phyloP scores from a whole-genome alignment of 1,140 invertebrate species.

The Pachypeltis micranthus region DNA sequence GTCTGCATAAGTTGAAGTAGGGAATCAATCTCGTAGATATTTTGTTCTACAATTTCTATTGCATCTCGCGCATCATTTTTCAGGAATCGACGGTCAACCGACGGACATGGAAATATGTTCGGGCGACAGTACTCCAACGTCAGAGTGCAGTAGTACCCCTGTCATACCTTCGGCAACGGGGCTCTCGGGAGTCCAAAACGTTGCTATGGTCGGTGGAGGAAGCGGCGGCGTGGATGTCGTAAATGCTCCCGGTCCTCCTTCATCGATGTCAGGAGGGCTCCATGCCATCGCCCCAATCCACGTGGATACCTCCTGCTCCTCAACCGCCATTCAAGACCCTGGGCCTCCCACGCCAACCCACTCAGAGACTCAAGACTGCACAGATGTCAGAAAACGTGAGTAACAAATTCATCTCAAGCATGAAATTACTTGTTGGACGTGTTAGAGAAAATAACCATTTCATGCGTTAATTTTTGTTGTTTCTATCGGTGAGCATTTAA shows the following conservation, averaged over 20 bases:
- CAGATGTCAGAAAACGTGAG: conserved; percentile 45
- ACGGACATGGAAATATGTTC: conserved; percentile 80
- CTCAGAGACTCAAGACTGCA: conserved; percentile 52
- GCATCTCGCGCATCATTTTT: no score
- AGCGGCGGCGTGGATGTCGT: conserved; percentile 11
- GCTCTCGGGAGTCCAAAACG: neutral
- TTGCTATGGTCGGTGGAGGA: neutral
- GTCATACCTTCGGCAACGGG: neutral
- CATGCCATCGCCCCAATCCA: conserved; percentile 15
- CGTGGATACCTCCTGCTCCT: conserved; percentile 21
- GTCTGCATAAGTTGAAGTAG: neutral
- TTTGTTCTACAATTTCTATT: neutral
- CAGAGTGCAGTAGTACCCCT: conserved; percentile 40
- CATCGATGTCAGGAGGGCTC: neutral
- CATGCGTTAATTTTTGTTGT: no score
- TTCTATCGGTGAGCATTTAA: no score
- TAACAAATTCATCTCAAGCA: no score
- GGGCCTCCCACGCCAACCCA: conserved; percentile 57
- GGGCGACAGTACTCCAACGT: conserved; percentile 68
- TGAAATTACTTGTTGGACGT: no score
- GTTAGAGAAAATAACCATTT: no score
- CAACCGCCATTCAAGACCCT: conserved; percentile 20
- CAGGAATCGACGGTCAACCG: conserved; percentile 26
- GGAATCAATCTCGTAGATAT: neutral
- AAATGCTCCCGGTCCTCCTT: conserved; percentile 21